Evolutionary conservation across 2,113 vertebrate species (phyloP), one percentile per base, ranked within the genome.

Genomic region (Mus spicilegus): DNA sequence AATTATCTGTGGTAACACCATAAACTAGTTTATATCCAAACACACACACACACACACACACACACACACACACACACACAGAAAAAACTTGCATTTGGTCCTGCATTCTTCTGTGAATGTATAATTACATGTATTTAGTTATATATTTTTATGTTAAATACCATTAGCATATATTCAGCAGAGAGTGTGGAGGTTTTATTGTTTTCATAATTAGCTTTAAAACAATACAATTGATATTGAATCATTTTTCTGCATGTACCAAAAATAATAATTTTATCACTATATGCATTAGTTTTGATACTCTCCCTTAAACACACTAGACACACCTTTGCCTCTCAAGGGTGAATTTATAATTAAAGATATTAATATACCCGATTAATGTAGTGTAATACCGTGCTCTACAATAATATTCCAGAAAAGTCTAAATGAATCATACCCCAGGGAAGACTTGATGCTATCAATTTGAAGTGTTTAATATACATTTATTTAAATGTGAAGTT

Each of bases 401-500:
- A 65, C 87, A 94, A 89, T 61, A 95, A 54, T 88, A 82, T 70
- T 63, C 86, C 89, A 94, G 95, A 97, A 95, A 97, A 93, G 46
- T 95, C 92, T 97, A 96, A 98, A 95, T 96, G 94, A 96, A 92
- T 97, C 94, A 95, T 94, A 96, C 96, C 95, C 96, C 28, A 96
- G 97, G 97, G 97, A 97, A 96, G 92, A 96, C 75, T 91, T 97
- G 92, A 93, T 97, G 87, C 96, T 97, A 96, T 96, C 92, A 98
- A 97, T 97, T 97, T 97, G 89, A 96, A 97, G 94, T 96, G 97
- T 98, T 98, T 98, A 98, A 97, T 97, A 97, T 97, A 98, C 97
- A 97, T 97, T 97, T 96, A 98, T 97, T 98, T 98, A 97, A 98
- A 96, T 97, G 95, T 95, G 96, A 97, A 96, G 96, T 97, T 98